Conservation (phyloP, 30 jellyfish, hydroid and myxozoan genomes). For the Pseudorhiza aurosa region DNA sequence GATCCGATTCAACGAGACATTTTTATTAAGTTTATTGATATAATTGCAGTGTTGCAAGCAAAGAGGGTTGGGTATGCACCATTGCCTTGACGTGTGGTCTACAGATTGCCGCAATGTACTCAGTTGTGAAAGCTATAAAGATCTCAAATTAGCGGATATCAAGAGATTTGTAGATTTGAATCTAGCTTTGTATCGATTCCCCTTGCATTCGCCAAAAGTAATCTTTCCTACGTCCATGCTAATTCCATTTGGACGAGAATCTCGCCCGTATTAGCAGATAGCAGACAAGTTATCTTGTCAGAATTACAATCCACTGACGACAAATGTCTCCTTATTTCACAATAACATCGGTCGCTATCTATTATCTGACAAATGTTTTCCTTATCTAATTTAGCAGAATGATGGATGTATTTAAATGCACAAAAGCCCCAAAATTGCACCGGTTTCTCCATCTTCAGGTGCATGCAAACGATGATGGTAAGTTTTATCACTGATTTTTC, state of each 20-base stretch:
- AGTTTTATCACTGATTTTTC: neutral
- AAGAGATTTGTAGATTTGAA: conserved; percentile 21
- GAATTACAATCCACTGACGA: conserved; percentile 10
- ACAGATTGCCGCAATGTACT: neutral
- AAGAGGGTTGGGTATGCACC: neutral
- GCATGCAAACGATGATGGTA: neutral
- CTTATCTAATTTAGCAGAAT: neutral
- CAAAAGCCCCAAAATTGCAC: neutral
- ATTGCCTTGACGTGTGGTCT: conserved; percentile 51
- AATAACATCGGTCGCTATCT: conserved; percentile 5
- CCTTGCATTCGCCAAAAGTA: conserved; percentile 1
- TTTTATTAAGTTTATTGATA: conserved; percentile 3
- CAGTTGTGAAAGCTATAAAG: neutral
- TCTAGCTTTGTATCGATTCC: conserved; percentile 28
- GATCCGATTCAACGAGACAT: too few relatives aligned
- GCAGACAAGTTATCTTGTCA: conserved; percentile 27
- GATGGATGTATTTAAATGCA: conserved; percentile 11
- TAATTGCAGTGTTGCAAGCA: neutral
- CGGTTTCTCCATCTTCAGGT: neutral
- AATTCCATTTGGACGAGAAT: conserved; percentile 20
- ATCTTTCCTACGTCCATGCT: conserved; percentile 49
- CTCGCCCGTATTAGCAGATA: conserved; percentile 7
- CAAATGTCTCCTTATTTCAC: neutral
- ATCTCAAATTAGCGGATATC: conserved; percentile 2
- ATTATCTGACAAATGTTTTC: conserved; percentile 2